Base-by-base conservation (phyloP, 1,140 invertebrate genomes). In the Drosophila ananassae region DNA sequence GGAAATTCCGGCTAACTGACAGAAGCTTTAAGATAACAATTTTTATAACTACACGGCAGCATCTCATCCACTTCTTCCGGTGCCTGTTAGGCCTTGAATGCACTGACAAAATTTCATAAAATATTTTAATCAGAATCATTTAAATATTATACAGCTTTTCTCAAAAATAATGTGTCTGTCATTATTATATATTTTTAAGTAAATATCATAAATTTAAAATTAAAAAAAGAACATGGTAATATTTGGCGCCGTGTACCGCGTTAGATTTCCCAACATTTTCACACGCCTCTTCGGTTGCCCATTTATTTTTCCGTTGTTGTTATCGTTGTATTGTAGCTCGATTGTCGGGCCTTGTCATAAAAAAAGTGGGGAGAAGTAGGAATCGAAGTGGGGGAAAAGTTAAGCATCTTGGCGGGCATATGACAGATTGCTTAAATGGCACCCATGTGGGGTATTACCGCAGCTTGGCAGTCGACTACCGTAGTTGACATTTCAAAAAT, bases 401-500 rank as follows among this genome's bases (percentile, higher is more conserved):
- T 87, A 81, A 85, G 73, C 81, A 85, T 85, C 81, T 87, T 85
- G 81, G 82, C 78, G 83, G 82, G 57, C 63, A 67, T 78, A 81
- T 85, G 81, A 85, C 81, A 85, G 84, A 85, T 85, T 87, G 82
- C 78, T 72, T 72, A 87, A 85, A 85, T 87, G 78, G 73, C 56
- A 57, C 78, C 81, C 81, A 81, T 85, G 81, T 81, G 81, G 69
- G 73, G 73, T 68, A 85, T 85, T 77, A 66, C 53, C 52, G 22
- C 13, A 32, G 48, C n/a, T 56, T 7, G 41, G 48, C 52, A 44
- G 41, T 34, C 30, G 53, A 34, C 25, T 24, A 21, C 53, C 46
- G 57, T 44, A 67, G 56, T 71, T 67, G 78, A 59, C 50, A 67
- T 66, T 74, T 58, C 48, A 48, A 46, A 58, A 34, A 59, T 63